Conservation (phyloP, 2,797 vertebrate genomes). For the Numenius phaeopus region DNA sequence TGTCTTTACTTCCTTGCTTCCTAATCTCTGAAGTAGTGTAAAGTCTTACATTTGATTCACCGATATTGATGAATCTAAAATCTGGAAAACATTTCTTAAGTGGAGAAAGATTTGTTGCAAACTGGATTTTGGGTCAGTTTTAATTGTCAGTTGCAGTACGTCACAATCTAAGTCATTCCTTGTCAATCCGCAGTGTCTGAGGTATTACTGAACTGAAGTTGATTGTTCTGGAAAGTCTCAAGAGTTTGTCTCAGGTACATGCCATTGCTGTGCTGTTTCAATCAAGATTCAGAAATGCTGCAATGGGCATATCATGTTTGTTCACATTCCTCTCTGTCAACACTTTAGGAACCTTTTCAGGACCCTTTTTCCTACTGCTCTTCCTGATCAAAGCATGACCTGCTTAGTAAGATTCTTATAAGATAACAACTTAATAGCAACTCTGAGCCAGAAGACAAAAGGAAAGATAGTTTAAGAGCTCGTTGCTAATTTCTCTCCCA, state of each 20-base stretch:
- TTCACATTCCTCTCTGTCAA: slow-evolving; percentile 67
- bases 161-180: not conserved
- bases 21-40: not conserved
- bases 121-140: not conserved
- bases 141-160: not conserved
- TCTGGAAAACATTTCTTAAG: not conserved
- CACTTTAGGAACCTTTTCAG: slow-evolving; percentile 61
- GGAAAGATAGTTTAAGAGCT: slow-evolving; percentile 78
- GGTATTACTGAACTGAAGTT: not conserved
- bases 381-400: slow-evolving; percentile 77
- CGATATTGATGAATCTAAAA: not conserved
- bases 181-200: not conserved
- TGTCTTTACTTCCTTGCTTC: not conserved
- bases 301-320: not conserved
- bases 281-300: not conserved
- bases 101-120: not conserved
- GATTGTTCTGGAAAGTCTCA: not conserved
- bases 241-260: not conserved
- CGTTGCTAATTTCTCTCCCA: slow-evolving; percentile 81
- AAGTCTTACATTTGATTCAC: not conserved
- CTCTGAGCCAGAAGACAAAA: slow-evolving; percentile 76
- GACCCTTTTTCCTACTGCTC: slow-evolving; percentile 45
- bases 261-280: not conserved
- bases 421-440: slow-evolving; percentile 80
- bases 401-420: slow-evolving; percentile 72